Evolutionary conservation across 2,113 vertebrate genomes (phyloP), one percentile per base, ranked within the genome.

Genomic region (Rhinichthys klamathensis): DNA sequence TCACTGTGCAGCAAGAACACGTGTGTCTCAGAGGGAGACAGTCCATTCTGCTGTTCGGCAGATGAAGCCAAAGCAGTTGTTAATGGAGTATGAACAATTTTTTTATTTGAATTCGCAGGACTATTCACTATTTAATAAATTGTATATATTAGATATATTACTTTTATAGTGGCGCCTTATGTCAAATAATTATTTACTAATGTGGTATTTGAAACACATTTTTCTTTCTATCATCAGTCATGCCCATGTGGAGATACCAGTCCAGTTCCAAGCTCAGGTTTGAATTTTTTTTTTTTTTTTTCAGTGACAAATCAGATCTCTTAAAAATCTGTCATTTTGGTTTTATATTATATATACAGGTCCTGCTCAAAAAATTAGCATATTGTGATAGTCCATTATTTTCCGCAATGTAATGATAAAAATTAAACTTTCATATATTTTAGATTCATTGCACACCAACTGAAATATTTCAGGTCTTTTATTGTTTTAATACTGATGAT

Each of bases 1-100:
- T 27, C 67, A 10, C 5, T 69, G 51, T 85, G 54, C 91, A 95
- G 95, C 89, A 95, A 93, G 90, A 95, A 95, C 92, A 95, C 92
- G 0, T 92, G 92, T 8, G 75, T 94, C 51, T 95, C 94, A 0
- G 11, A 73, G 3, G 12, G 79, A 5, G 91, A 90, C 83, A 94
- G 92, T 87, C 87, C 92, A 1, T 90, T 87, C 88, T 92, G 82
- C 90, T 93, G 92, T 90, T 92, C 95, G 18, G 78, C 23, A 8
- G 91, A 93, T 11, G 93, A 95, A 27, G 94, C 94, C 3, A 89
- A 92, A 83, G 87, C 90, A 54, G 85, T 91, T 76, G 92, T 95
- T 82, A 67, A 86, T 80, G 82, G 84, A 18, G 95, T 95, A 88
- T 90, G 92, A 90, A 27, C 23, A 23, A 46, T 44, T 61, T 73